phyloP scores from a whole-genome alignment of 2,797 vertebrate species.

The Corythornis leucogaster region DNA sequence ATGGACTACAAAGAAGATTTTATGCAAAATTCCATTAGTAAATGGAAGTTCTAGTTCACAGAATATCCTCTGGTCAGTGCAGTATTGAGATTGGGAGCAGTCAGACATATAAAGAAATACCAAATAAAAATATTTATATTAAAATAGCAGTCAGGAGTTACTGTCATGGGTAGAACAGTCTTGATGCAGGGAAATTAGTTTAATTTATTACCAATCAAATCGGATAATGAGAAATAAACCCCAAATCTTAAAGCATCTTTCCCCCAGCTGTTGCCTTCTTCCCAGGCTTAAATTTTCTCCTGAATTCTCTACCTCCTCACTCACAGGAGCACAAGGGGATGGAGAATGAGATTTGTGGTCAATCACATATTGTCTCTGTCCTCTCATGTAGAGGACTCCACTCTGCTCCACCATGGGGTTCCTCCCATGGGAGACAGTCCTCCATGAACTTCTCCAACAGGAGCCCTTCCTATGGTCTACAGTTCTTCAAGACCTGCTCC shows the following conservation, averaged over 20 bases:
- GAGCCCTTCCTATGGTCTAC: neutral
- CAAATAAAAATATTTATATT: neutral
- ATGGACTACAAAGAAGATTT: slow-evolving; percentile 28
- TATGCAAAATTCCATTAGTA: slow-evolving; percentile 5
- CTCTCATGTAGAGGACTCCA: neutral
- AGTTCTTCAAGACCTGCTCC: neutral
- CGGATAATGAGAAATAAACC: neutral
- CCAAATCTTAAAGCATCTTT: neutral
- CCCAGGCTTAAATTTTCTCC: neutral
- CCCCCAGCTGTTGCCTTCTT: neutral
- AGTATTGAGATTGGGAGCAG: slow-evolving; percentile 2
- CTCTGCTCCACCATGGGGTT: neutral
- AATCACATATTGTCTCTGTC: neutral
- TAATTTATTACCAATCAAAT: neutral
- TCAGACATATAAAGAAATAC: neutral
- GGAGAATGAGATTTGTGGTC: neutral
- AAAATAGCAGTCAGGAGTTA: neutral
- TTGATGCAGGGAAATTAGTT: neutral
- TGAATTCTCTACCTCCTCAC: neutral
- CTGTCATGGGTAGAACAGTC: neutral
- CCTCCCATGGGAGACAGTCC: rapidly evolving
- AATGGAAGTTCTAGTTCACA: slow-evolving; percentile 31
- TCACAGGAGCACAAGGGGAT: rapidly evolving
- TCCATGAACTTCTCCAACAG: neutral
- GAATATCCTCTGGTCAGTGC: neutral